phyloP scores from a whole-genome alignment of 2,113 vertebrate genomes.

The Chloropsis cyanopogon region DNA sequence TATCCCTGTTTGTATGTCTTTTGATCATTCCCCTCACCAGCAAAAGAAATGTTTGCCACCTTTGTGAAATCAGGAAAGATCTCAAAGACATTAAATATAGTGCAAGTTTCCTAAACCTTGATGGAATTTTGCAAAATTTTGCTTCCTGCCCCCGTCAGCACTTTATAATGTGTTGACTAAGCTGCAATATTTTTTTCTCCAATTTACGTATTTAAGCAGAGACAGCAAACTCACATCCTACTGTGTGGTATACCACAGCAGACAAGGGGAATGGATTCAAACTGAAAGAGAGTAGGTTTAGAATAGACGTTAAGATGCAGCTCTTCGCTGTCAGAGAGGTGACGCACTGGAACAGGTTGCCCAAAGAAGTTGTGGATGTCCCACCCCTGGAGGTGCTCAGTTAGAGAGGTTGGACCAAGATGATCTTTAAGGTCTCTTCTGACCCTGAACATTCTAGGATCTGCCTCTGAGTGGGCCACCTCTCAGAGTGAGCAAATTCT shows the following conservation, averaged over 20 bases:
- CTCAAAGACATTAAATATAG: not conserved
- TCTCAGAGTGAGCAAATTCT: not conserved
- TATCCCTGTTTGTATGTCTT: not conserved
- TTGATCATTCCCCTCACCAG: not conserved
- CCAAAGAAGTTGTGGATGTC: not conserved
- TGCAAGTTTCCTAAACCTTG: not conserved
- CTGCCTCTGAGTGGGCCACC: fast-evolving
- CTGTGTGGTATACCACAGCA: not conserved
- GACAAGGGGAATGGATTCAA: not conserved
- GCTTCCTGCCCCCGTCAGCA: not conserved
- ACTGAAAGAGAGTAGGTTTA: not conserved
- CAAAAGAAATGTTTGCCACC: not conserved
- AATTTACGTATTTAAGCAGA: not conserved
- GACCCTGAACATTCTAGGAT: not conserved
- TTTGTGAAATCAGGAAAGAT: not conserved
- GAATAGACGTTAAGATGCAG: not conserved
- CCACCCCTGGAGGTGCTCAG: not conserved
- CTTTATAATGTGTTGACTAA: not conserved
- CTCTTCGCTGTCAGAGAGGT: not conserved
- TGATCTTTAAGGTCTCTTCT: not conserved
- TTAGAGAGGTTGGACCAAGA: not conserved
- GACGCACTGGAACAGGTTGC: not conserved
- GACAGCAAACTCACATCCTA: not conserved
- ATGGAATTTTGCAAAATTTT: not conserved
- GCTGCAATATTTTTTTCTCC: not conserved